A percentile compares a stretch with the other conserved stretches of the same genome.
phyloP scores from a whole-genome alignment of 2,888 invertebrate species.

The Troides oblongomaculatus region DNA sequence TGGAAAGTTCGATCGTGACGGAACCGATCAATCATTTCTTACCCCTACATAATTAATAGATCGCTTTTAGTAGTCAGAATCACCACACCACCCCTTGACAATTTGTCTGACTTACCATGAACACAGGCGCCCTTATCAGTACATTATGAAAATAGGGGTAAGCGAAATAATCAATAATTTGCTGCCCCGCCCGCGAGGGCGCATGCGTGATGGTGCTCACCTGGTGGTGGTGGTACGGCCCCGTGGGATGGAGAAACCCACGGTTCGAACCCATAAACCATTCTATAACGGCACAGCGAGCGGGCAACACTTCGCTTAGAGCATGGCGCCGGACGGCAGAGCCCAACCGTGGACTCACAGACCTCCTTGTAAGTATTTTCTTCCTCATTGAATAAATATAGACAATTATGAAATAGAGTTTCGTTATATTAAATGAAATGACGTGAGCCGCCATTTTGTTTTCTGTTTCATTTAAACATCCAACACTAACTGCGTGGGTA shows the following conservation, averaged over 20 bases:
- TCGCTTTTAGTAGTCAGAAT: conserved; percentile 49
- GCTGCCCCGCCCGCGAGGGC: conserved; percentile 62
- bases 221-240: conserved; percentile 69
- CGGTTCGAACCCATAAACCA: conserved; percentile 57
- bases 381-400: conserved; percentile 5
- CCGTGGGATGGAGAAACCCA: conserved; percentile 57
- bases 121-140: conserved; percentile 64
- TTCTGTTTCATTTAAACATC: conserved; percentile 22
- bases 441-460: conserved; percentile 11
- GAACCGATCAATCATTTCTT: conserved; percentile 68
- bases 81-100: conserved; percentile 56
- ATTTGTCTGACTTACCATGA: conserved; percentile 67
- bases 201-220: conserved; percentile 68
- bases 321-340: conserved; percentile 23
- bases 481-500: conserved; percentile 16
- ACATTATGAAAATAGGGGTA: conserved; percentile 68
- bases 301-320: conserved; percentile 40
- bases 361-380: conserved; percentile 43
- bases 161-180: conserved; percentile 70
- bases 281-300: conserved; percentile 52
- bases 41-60: conserved; percentile 72
- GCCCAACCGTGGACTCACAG: conserved; percentile 30
- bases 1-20: conserved; percentile 43
- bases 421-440: neutral
- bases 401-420: neutral